Evolutionary conservation across 2,113 vertebrate species (phyloP).

Genomic region (Pelmatolapia mariae): DNA sequence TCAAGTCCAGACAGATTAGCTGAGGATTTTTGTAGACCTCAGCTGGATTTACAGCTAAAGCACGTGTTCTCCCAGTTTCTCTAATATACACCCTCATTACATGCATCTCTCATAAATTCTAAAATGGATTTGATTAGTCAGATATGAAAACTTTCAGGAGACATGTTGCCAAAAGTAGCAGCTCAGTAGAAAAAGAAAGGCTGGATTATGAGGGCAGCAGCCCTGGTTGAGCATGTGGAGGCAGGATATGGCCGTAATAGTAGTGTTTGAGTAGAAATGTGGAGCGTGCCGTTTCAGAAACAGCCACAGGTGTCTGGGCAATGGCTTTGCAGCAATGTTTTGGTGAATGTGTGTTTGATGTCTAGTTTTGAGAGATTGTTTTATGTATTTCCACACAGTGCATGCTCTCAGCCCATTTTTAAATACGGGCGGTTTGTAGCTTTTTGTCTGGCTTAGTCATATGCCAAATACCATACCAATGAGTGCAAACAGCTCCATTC

Average conservation of each 20-base stretch:
- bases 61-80: background rate
- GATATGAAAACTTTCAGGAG: conserved; percentile 39
- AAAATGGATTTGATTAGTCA: conserved; percentile 39
- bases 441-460: conserved; percentile 10
- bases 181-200: conserved; percentile 38
- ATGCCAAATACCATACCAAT: conserved; percentile 22
- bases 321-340: background rate
- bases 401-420: background rate
- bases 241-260: conserved; percentile 6
- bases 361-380: background rate
- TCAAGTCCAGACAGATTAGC: conserved; percentile 35
- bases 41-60: conserved; percentile 4
- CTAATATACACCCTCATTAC: background rate
- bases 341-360: background rate
- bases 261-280: background rate
- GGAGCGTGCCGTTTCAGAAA: background rate
- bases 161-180: conserved; percentile 39
- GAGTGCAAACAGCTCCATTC: conserved; percentile 33
- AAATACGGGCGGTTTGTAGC: background rate
- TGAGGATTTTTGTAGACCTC: background rate
- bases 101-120: background rate
- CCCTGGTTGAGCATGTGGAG: conserved; percentile 32
- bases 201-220: background rate
- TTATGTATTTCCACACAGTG: background rate
- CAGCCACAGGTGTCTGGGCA: conserved; percentile 12